A percentile compares a stretch with the other conserved stretches of the same genome.
Conservation (phyloP, 2,113 vertebrate species). For the Oceanodroma tethys region DNA sequence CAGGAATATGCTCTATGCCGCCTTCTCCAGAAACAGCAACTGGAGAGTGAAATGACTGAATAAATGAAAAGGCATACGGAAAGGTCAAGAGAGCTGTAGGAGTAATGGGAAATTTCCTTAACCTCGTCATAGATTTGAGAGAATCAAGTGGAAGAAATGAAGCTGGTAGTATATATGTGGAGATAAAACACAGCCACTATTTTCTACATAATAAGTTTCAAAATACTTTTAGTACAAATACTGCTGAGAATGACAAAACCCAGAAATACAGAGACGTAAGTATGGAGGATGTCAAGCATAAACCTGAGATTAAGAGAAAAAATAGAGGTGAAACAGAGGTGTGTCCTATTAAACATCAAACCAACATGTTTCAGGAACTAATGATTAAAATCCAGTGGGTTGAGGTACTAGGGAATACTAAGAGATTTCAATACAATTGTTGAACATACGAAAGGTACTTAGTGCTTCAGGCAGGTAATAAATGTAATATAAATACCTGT, state of each 20-base stretch:
- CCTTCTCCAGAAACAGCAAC: slow-evolving; percentile 8
- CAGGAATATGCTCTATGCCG: neutral
- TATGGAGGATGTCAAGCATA: neutral
- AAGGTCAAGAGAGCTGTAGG: slow-evolving; percentile 37
- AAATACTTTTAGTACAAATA: neutral
- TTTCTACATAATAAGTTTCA: neutral
- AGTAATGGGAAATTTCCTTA: slow-evolving; percentile 51
- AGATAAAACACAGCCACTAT: neutral
- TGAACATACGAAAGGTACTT: neutral
- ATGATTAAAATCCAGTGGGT: neutral
- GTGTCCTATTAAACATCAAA: neutral
- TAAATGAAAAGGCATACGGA: slow-evolving; percentile 38
- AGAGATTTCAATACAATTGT: neutral
- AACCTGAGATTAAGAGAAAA: neutral
- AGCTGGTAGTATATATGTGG: neutral
- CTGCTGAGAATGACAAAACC: neutral
- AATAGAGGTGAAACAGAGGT: neutral
- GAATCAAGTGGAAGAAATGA: slow-evolving; percentile 16
- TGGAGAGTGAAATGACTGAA: slow-evolving; percentile 47
- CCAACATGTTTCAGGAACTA: neutral
- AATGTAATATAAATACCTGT: neutral
- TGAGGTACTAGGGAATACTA: neutral
- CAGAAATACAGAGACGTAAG: neutral
- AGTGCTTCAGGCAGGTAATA: neutral
- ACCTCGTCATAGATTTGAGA: neutral